These are phyloP conservation scores for Ligdia adustata DNA, from an alignment of 2,888 invertebrate genomes.

Conservation along the genomic window DNA sequence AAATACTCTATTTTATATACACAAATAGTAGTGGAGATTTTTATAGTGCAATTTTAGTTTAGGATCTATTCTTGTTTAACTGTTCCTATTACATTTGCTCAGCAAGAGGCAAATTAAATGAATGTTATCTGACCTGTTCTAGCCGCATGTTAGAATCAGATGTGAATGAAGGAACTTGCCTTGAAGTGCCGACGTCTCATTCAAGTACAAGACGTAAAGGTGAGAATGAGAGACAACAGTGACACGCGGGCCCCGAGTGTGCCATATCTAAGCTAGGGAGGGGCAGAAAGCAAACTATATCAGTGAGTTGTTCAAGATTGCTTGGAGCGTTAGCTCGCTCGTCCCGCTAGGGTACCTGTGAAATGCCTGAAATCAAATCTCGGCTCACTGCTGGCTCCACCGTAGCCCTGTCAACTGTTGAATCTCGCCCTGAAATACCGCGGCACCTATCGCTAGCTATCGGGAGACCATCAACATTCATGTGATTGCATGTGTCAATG, in stretches of 20 bases:
- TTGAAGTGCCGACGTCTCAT: conserved; percentile 82
- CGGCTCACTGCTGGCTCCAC: conserved; percentile 78
- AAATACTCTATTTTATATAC: conserved; percentile 31
- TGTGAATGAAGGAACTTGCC: conserved; percentile 82
- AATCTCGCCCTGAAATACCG: conserved; percentile 80
- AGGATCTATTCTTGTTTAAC: conserved; percentile 41
- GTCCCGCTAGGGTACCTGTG: conserved; percentile 75
- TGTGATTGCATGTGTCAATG: conserved; percentile 11
- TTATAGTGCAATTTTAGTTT: conserved; percentile 38
- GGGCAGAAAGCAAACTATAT: conserved; percentile 85
- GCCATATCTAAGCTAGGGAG: conserved; percentile 85
- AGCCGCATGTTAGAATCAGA: conserved; percentile 78
- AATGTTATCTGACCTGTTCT: conserved; percentile 79
- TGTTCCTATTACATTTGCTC: conserved; percentile 62
- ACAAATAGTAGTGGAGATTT: conserved; percentile 10
- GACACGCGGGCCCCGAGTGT: conserved; percentile 84
- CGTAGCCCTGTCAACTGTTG: conserved; percentile 83
- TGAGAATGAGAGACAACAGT: conserved; percentile 85
- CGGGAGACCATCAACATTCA: conserved; percentile 52
- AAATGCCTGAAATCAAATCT: conserved; percentile 79
- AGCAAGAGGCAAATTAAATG: conserved; percentile 66
- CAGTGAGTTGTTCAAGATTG: conserved; percentile 76
- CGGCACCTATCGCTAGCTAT: conserved; percentile 63
- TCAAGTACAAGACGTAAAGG: conserved; percentile 84
- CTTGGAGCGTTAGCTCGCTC: conserved; percentile 75